A percentile compares a stretch with the other conserved stretches of the same genome.
Evolutionary conservation across 2,888 invertebrate genomes (phyloP).

Genomic region (Cenopis cana): DNA sequence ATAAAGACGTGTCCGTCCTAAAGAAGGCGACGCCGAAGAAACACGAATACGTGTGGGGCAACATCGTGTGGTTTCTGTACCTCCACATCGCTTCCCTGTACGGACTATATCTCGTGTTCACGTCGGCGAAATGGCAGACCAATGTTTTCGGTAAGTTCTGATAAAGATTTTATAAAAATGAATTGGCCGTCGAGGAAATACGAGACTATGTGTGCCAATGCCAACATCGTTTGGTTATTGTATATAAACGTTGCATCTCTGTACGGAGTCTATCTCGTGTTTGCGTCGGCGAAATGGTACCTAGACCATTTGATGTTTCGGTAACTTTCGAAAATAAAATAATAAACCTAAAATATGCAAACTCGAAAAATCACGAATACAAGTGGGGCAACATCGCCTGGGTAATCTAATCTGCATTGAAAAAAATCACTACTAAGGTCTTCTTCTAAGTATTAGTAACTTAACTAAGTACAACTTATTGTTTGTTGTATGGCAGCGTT

Average conservation of each 20-base stretch:
- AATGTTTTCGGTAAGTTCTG: slow-evolving; percentile 86
- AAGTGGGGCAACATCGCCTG: too few species aligned
- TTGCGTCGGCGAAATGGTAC: slow-evolving; percentile 87
- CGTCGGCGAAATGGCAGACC: slow-evolving; percentile 88
- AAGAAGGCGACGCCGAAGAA: slow-evolving; percentile 82
- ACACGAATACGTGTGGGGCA: slow-evolving; percentile 88
- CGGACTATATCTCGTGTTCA: slow-evolving; percentile 87
- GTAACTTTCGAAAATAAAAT: slow-evolving; percentile 73
- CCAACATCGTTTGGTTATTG: slow-evolving; percentile 87
- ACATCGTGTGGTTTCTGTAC: slow-evolving; percentile 88
- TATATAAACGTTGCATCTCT: slow-evolving; percentile 87
- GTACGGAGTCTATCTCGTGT: slow-evolving; percentile 87
- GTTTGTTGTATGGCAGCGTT: slow-evolving; percentile 81
- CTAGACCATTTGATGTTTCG: slow-evolving; percentile 87
- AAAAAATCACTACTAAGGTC: too few species aligned
- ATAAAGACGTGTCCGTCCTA: slow-evolving; percentile 82
- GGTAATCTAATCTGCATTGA: too few species aligned
- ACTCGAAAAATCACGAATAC: too few species aligned
- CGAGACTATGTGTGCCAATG: slow-evolving; percentile 90
- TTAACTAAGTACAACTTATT: too few species aligned
- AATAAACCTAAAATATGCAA: too few species aligned
- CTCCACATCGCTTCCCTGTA: slow-evolving; percentile 88
- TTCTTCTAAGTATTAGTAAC: too few species aligned
- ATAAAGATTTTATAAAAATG: slow-evolving; percentile 48
- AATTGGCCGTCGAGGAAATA: slow-evolving; percentile 82